Evolutionary conservation across 2,888 invertebrate species (phyloP), one percentile per base, ranked within the genome.

Genomic region (Phytoseiulus persimilis): DNA sequence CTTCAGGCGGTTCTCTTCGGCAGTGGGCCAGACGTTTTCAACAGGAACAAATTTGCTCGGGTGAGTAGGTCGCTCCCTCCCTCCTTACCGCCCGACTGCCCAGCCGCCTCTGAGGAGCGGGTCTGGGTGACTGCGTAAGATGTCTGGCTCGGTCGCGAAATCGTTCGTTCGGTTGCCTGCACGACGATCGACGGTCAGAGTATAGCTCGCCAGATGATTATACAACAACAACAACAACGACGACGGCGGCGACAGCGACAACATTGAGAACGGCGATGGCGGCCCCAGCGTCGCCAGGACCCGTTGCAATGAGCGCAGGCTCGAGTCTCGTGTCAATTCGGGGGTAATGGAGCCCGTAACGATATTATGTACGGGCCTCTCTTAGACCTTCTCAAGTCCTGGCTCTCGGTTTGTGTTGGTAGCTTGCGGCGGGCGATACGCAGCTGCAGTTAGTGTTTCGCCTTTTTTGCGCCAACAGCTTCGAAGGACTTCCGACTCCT

Each of bases 11-110:
- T 87, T 45, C 87, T 87, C 9, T 87, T 87, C 45, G 87, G 87
- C 87, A 87, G 23, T 87, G 87, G 87, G 33, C 87, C 87, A n/a
- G 87, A 87, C 33, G 39, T 87, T 45, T 87, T 87, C 87, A 87
- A 87, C 33, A 87, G 45, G 33, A 45, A 87, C 87, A 87, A 87
- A 32, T 87, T 87, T 87, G 32, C 39, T 32, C 87, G 87, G 87
- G 87, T 87, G 45, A n/a, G 87, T 87, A 31, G 65, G 11, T 65
- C 65, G 65, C 65, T 65, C 65, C 65, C 23, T 65, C 65, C 65
- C 65, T 46, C 9, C 46, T 14, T 46, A 6, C 46, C 46, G 46
- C 14, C 46, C 46, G 65, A 6, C 65, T 14, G 65, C 65, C 65
- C 65, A 65, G 28, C 65, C 65, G 65, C 18, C 65, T 3, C 65